Percentiles rank a stretch among this genome's conserved stretches.
These are phyloP conservation scores for Drosophila sproati DNA, from an alignment of 1,140 invertebrate genomes.

Conservation along the genomic window DNA sequence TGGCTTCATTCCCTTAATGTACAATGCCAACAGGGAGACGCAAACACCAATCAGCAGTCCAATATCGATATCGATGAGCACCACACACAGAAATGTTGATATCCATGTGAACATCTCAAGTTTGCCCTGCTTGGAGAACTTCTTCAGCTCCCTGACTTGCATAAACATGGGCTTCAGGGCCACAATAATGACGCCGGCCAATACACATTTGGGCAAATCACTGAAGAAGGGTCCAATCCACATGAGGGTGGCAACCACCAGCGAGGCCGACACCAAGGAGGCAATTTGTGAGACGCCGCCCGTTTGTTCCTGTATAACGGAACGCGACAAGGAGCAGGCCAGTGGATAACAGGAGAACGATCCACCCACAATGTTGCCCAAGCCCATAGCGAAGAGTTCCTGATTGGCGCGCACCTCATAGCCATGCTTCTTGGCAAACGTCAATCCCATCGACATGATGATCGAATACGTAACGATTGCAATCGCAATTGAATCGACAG, in stretches of 20 bases:
- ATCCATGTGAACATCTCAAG: constrained; percentile 95
- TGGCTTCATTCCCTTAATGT: constrained; percentile 80
- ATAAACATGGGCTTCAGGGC: constrained; percentile 95
- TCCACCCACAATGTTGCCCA: constrained; percentile 92
- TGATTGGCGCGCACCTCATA: constrained; percentile 96
- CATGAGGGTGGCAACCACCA: constrained; percentile 91
- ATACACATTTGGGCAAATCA: constrained; percentile 89
- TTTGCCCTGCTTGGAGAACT: constrained; percentile 91
- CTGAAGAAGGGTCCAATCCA: constrained; percentile 95
- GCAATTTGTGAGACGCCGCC: constrained; percentile 93
- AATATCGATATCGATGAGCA: constrained; percentile 93
- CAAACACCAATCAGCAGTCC: constrained; percentile 84
- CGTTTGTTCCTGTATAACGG: constrained; percentile 91
- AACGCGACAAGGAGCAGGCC: constrained; percentile 92
- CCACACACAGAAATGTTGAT: constrained; percentile 91
- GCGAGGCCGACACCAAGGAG: constrained; percentile 88
- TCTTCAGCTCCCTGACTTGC: constrained; percentile 90
- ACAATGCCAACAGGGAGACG: constrained; percentile 70
- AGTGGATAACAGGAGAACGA: constrained; percentile 95
- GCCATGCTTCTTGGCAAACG: constrained; percentile 94
- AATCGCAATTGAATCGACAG: constrained; percentile 88
- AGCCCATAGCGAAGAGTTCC: constrained; percentile 91
- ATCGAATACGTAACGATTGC: constrained; percentile 96
- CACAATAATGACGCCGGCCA: constrained; percentile 96
- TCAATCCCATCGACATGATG: constrained; percentile 96